A percentile compares a stretch with the other conserved stretches of the same genome.
Conservation (phyloP, 2,797 vertebrate genomes). For the Anomalospiza imberbis region DNA sequence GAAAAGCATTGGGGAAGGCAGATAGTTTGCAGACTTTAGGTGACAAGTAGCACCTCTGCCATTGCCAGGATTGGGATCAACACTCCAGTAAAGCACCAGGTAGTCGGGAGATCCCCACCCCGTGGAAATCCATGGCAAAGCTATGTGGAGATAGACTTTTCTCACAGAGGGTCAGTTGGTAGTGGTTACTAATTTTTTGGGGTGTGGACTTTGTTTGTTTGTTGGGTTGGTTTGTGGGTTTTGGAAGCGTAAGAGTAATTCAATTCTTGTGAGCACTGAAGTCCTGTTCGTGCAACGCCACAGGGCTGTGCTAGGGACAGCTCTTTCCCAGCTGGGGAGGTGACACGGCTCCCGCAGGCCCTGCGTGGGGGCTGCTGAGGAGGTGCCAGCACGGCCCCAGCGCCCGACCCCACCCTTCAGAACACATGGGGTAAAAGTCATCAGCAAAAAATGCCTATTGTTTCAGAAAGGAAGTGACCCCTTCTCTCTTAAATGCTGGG, state of each 20-base stretch:
- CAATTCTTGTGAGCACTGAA: not conserved
- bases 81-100: not conserved
- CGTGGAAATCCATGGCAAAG: not conserved
- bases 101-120: not conserved
- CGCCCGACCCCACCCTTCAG: not conserved
- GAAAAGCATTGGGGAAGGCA: not conserved
- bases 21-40: not conserved
- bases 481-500: slow-evolving; percentile 53
- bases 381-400: not conserved
- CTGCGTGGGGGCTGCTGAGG: not conserved
- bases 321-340: not conserved
- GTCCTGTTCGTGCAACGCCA: not conserved
- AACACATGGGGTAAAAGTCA: not conserved
- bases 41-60: not conserved
- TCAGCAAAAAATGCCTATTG: slow-evolving; percentile 60
- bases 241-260: not conserved
- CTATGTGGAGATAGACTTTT: not conserved
- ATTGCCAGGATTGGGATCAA: not conserved
- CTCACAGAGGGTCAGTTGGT: not conserved
- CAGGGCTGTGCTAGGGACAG: not conserved
- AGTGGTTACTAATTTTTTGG: not conserved
- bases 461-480: slow-evolving; percentile 66
- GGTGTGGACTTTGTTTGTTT: not conserved
- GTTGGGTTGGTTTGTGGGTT: not conserved
- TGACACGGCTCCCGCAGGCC: not conserved